A percentile compares a stretch with the other conserved stretches of the same genome.
These are phyloP conservation scores for Drosophila eugracilis DNA, from an alignment of 1,140 invertebrate species.

Conservation along the genomic window DNA sequence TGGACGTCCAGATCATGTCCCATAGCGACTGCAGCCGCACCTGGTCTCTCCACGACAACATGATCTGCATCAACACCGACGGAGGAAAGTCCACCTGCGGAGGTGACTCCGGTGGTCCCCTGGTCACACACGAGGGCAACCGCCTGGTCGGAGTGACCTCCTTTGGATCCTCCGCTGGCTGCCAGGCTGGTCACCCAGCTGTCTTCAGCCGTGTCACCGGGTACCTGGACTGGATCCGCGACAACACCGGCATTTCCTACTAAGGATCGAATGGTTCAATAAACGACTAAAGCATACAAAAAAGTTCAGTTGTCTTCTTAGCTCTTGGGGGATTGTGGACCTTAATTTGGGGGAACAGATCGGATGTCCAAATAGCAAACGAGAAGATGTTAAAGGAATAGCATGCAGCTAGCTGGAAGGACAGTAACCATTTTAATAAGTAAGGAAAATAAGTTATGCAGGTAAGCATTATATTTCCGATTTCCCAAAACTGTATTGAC, in stretches of 20 bases:
- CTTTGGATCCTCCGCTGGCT: conserved; percentile 47
- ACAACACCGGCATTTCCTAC: conserved; percentile 60
- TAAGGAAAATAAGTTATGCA: too few species aligned
- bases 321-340: neutral
- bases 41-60: conserved; percentile 42
- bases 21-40: conserved; percentile 22
- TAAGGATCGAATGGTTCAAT: conserved; percentile 11
- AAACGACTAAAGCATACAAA: neutral
- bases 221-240: conserved; percentile 86
- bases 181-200: conserved; percentile 84
- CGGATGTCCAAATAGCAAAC: too few species aligned
- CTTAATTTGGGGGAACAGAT: too few species aligned
- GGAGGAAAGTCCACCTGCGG: conserved; percentile 72
- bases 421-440: too few species aligned
- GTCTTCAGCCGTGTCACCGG: conserved; percentile 86
- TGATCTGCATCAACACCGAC: conserved; percentile 65
- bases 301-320: neutral
- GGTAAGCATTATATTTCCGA: too few species aligned
- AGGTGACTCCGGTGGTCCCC: conserved; percentile 86
- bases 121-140: conserved; percentile 67
- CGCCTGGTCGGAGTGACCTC: conserved; percentile 52
- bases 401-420: too few species aligned
- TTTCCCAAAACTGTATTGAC: too few species aligned
- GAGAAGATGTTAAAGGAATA: too few species aligned
- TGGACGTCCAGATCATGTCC: conserved; percentile 57